These are phyloP conservation scores for Syndactyla subalaris DNA, from an alignment of 2,797 vertebrate genomes.

Conservation along the genomic window DNA sequence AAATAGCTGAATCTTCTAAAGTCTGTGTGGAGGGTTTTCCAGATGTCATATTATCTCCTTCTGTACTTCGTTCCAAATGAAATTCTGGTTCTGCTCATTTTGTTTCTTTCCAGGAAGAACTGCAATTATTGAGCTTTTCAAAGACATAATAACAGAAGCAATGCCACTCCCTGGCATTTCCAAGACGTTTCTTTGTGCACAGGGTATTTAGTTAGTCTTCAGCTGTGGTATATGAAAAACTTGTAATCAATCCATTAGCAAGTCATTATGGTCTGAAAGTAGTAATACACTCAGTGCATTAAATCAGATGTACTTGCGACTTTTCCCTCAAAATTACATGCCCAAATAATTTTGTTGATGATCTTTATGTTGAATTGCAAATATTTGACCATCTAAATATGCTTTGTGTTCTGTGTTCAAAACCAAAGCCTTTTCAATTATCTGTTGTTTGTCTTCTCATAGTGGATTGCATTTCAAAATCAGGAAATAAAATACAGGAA, in stretches of 20 bases:
- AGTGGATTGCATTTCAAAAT: not conserved
- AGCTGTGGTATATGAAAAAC: not conserved
- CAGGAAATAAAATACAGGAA: not conserved
- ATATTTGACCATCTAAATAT: not conserved
- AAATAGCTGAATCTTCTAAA: not conserved
- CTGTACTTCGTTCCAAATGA: not conserved
- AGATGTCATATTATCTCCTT: not conserved
- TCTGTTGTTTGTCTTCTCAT: not conserved
- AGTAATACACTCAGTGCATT: not conserved
- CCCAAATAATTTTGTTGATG: conserved; percentile 23
- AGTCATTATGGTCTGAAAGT: conserved; percentile 26
- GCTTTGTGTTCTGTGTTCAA: not conserved
- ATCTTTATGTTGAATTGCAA: not conserved
- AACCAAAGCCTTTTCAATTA: not conserved
- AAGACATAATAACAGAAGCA: not conserved
- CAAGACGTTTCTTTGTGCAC: not conserved
- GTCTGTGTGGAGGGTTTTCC: not conserved
- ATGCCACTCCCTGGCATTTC: not conserved
- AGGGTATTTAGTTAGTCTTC: not conserved
- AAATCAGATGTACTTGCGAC: not conserved
- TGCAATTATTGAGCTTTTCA: conserved; percentile 18
- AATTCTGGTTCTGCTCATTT: not conserved
- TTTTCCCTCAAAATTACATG: conserved; percentile 8
- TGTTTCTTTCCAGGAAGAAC: conserved; percentile 19
- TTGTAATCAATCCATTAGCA: conserved; percentile 48